Evolutionary conservation across 2,113 vertebrate genomes (phyloP).

Genomic region (Xenotilapia longispinis): DNA sequence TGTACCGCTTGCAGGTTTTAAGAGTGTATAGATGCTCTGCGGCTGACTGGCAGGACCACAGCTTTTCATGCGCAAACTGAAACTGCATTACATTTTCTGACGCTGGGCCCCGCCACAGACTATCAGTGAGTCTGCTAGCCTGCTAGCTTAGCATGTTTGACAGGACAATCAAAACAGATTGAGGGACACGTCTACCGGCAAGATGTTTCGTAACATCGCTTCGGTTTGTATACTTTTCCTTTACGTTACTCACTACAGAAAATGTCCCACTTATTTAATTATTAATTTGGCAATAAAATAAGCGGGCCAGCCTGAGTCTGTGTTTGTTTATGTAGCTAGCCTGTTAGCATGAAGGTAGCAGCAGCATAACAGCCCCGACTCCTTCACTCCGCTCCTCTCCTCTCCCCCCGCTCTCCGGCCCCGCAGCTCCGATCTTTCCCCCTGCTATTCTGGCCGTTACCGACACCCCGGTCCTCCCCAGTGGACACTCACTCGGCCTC

Average conservation of each 20-base stretch:
- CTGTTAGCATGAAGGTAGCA: conserved; percentile 47
- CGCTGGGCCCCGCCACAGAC: conserved; percentile 40
- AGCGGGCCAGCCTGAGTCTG: not conserved
- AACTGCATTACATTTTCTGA: not conserved
- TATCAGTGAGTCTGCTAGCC: conserved; percentile 12
- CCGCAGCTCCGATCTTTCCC: conserved; percentile 15
- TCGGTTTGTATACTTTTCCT: not conserved
- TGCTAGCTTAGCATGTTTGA: conserved; percentile 58
- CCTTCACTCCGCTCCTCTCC: not conserved
- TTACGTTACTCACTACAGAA: not conserved
- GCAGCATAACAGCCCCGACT: conserved; percentile 30
- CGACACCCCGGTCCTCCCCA: not conserved
- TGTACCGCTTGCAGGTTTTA: accelerated
- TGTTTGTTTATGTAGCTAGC: conserved; percentile 75
- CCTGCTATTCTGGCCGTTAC: conserved; percentile 19
- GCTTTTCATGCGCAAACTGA: not conserved
- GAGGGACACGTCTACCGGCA: not conserved
- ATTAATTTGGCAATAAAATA: not conserved
- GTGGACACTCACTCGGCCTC: conserved; percentile 73
- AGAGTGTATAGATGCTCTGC: accelerated
- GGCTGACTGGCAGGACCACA: not conserved
- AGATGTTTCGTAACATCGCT: conserved; percentile 10
- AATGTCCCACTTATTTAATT: not conserved
- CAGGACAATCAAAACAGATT: conserved; percentile 38
- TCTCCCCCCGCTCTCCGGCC: conserved; percentile 9